Conservation (phyloP, 2,113 vertebrate species). For the Prunella fulvescens region DNA sequence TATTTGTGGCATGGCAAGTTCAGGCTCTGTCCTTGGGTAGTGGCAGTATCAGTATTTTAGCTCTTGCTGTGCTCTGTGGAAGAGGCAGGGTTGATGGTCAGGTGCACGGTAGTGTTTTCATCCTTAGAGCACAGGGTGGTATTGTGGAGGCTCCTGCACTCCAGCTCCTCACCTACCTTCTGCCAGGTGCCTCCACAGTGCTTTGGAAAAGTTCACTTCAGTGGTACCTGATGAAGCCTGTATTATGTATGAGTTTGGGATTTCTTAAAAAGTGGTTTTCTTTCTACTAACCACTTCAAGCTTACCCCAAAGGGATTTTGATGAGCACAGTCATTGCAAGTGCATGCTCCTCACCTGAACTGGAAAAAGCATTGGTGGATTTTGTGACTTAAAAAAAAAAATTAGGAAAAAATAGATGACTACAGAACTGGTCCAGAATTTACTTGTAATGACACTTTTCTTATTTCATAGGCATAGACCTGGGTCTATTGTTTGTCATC, state of each 20-base stretch:
- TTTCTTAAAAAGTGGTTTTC: not conserved
- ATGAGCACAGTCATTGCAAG: not conserved
- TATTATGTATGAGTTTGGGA: not conserved
- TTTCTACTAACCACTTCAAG: not conserved
- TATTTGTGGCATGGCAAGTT: not conserved
- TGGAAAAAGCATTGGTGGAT: not conserved
- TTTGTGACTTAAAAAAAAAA: not conserved
- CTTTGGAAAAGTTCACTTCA: not conserved
- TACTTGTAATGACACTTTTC: not conserved
- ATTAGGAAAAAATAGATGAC: not conserved
- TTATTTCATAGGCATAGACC: not conserved
- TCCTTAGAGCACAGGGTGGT: not conserved
- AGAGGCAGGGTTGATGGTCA: not conserved
- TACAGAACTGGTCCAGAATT: not conserved
- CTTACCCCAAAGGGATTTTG: not conserved
- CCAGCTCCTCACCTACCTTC: not conserved
- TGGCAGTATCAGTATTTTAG: not conserved
- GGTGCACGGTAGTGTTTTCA: rapidly evolving
- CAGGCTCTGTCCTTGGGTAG: not conserved
- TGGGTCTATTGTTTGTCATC: not conserved
- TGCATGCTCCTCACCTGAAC: not conserved
- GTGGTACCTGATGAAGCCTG: not conserved
- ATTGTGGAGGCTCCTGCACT: not conserved
- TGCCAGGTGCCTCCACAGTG: not conserved
- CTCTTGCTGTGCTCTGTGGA: not conserved